Base-by-base conservation (phyloP, 2,113 vertebrate species). In the Clupea harengus region DNA sequence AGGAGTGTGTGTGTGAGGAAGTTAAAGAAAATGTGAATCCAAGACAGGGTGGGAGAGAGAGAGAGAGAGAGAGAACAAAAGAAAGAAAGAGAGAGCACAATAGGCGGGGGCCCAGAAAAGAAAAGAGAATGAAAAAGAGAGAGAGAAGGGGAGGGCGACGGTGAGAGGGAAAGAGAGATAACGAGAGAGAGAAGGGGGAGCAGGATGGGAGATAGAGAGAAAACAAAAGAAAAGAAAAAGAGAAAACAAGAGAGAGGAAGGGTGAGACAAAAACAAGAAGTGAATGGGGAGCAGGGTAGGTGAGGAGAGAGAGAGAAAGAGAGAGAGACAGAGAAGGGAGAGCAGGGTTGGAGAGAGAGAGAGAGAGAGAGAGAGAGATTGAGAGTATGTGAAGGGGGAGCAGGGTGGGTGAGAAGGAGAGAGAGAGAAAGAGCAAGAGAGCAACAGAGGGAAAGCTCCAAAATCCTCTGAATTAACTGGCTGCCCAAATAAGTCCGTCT, bases 401-500 rank as follows among this genome's bases (percentile, higher is more conserved):
- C 39, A 11, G 20, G 46, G n/a, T 45, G 44, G 18, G 39, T 7
- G 45, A 22, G 4, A 28, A 17, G 18, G 44, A 15, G 22, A 67
- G 18, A 67, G 39, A 13, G 81, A 82, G 18, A 47, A 45, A 46
- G 45, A 46, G 22, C 47, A 20, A 17, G 80, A 82, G 54, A 84
- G 60, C 49, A 67, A 47, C 22, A 8, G 13, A 84, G 25, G 47
- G 45, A 84, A 82, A 84, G 45, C 81, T 84, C 83, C 57, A 83
- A 44, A 86, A 83, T 52, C 75, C 67, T 81, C 85, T 28, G 11
- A 85, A 85, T 50, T 81, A 49, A 87, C 81, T 85, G 60, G 50
- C 86, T 90, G 87, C 88, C 90, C 90, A 90, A 92, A 92, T 88
- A 91, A 88, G 89, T 88, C 87, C 88, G 87, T 89, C 86, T 85